These are phyloP conservation scores for Drosophila algonquin DNA, from an alignment of 2,888 invertebrate genomes.

Conservation along the genomic window DNA sequence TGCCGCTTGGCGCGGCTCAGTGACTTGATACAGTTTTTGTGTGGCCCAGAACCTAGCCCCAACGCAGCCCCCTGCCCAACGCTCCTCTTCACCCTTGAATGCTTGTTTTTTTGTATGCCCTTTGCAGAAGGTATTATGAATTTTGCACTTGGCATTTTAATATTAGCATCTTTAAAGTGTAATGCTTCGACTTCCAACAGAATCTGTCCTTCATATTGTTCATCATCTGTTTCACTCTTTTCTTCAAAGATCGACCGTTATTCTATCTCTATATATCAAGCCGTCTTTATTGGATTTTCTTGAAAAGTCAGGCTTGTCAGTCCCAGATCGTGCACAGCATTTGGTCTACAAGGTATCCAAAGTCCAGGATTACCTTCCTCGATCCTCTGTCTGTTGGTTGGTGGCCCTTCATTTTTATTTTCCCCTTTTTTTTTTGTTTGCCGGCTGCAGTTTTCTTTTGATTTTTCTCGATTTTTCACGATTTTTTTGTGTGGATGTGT, in stretches of 20 bases:
- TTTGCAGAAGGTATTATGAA: background rate
- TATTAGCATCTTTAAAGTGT: no score
- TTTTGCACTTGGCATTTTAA: no score
- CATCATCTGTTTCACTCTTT: no score
- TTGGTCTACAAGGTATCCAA: background rate
- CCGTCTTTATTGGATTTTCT: no score
- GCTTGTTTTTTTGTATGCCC: background rate
- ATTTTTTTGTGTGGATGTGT: constrained; percentile 31
- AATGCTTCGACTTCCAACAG: no score
- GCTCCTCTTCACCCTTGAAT: background rate
- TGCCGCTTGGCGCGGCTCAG: constrained; percentile 75
- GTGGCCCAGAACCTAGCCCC: background rate
- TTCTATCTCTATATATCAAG: no score
- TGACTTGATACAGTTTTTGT: constrained; percentile 75
- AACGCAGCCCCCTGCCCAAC: background rate
- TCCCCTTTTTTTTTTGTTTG: constrained; percentile 13
- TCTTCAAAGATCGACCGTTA: no score
- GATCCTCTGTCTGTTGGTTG: background rate
- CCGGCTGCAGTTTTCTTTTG: constrained; percentile 44
- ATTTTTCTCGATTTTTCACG: constrained; percentile 21
- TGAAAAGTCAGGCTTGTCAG: no score
- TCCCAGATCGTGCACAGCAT: no score
- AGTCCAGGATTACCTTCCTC: background rate
- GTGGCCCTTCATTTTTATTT: constrained; percentile 8
- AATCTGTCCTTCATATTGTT: no score